Conservation (phyloP, 2,888 invertebrate genomes). For the Dryobotodes eremita region DNA sequence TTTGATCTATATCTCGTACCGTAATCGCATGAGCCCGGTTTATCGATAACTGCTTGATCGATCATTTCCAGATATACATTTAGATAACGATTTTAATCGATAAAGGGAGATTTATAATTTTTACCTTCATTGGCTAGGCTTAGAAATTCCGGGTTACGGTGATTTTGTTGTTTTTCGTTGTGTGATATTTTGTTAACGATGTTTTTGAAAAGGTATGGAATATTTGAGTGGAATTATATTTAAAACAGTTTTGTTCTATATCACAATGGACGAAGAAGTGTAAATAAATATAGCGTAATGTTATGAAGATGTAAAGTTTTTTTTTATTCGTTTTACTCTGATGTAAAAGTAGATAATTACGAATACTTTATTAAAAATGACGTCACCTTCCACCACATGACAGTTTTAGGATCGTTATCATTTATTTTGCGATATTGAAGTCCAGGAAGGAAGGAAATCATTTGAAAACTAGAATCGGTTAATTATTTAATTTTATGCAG, state of each 20-base stretch:
- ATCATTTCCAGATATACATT: slow-evolving; percentile 82
- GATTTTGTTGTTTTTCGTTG: slow-evolving; percentile 43
- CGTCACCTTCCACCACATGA: neutral
- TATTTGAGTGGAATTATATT: neutral
- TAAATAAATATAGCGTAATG: neutral
- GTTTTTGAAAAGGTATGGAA: neutral
- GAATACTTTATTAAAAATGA: neutral
- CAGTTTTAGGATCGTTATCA: neutral
- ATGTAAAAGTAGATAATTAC: neutral
- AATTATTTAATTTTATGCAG: neutral
- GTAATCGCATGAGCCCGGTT: slow-evolving; percentile 80
- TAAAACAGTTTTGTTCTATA: neutral
- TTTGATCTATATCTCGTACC: slow-evolving; percentile 80
- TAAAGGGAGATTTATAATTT: slow-evolving; percentile 80
- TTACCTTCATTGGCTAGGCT: slow-evolving; percentile 68
- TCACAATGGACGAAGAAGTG: neutral
- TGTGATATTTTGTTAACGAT: slow-evolving; percentile 23
- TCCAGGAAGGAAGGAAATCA: neutral
- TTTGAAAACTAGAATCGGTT: neutral
- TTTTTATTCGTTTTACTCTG: neutral
- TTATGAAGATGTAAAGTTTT: neutral
- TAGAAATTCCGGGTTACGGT: slow-evolving; percentile 66
- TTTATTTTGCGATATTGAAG: neutral
- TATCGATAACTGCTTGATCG: slow-evolving; percentile 86
- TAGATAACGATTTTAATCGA: slow-evolving; percentile 85